Base-by-base conservation (phyloP, 1,140 invertebrate genomes). In the Leptinotarsa undecemlineata region DNA sequence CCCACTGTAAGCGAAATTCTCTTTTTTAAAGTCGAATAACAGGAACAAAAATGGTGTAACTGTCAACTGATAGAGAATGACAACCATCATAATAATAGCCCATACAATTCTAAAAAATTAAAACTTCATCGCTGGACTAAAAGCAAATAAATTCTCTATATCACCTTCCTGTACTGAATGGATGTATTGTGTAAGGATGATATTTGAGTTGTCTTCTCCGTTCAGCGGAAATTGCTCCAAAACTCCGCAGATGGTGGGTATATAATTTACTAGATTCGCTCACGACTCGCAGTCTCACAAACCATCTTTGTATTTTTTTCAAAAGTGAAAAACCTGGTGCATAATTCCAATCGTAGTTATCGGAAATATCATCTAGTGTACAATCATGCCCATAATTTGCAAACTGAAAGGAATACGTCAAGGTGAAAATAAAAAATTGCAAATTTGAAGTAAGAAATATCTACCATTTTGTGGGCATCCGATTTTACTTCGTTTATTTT, bases 211-310 rank as follows among this genome's bases (percentile, higher is more conserved):
- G 78, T 64, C 80, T 76, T 68, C 75, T 74, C 42, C 79, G 73
- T 69, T 83, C 82, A 23, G 79, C 80, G 21, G 74, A 71, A 21
- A 83, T 82, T 14, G 81, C 81, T 15, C 81, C 81, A 48, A 82
- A 79, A 67, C 81, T 82, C 47, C 81, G 70, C 63, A 83, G 66
- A 70, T 80, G 79, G 48, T 78, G 80, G 4, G 80, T 81, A 48
- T 79, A 79, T 17, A 78, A 75, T 77, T 81, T 81, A 60, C 80
- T 81, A 20, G 75, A 74, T 71, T 82, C 81, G 21, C 76, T 78
- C 2, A 83, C 81, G 4, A 81, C 81, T 33, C 72, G 73, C 42
- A 78, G 64, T 48, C 76, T 60, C 51, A 77, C 73, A 8, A 77
- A 60, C 72, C 51, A 71, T 20, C 76, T 74, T 60, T 72, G 62